These are phyloP conservation scores for Datnioides undecimradiatus DNA, from an alignment of 2,113 vertebrate genomes.

Conservation along the genomic window DNA sequence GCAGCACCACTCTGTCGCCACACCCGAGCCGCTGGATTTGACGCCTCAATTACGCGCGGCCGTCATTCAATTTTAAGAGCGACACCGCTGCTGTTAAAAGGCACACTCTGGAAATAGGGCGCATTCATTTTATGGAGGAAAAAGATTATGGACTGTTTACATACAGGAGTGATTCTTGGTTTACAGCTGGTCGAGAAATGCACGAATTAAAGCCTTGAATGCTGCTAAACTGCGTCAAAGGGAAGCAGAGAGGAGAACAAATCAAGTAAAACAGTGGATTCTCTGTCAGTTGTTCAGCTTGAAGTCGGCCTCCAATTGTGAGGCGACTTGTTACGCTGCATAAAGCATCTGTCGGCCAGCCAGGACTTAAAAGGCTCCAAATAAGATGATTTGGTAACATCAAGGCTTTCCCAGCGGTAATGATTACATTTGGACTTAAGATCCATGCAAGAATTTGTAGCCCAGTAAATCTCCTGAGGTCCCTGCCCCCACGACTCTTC, in stretches of 20 bases:
- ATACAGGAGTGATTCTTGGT: constrained; percentile 37
- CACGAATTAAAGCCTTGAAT: neutral
- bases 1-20: constrained; percentile 30
- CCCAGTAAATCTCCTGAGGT: constrained; percentile 68
- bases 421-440: constrained; percentile 83
- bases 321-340: constrained; percentile 79
- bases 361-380: constrained; percentile 77
- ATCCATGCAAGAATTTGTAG: constrained; percentile 86
- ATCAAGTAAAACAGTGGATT: constrained; percentile 1
- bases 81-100: constrained; percentile 72
- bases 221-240: neutral
- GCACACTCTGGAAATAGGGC: constrained; percentile 61
- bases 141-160: constrained; percentile 71
- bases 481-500: constrained; percentile 71
- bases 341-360: constrained; percentile 73
- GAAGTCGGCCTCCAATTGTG: constrained; percentile 49
- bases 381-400: constrained; percentile 85
- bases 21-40: constrained; percentile 62
- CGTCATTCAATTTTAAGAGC: constrained; percentile 47
- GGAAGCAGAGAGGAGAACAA: neutral
- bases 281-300: constrained; percentile 26
- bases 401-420: constrained; percentile 84
- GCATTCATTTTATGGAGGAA: constrained; percentile 43
- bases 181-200: constrained; percentile 33
- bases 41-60: constrained; percentile 63